Conservation (phyloP, 2,113 vertebrate genomes). For the Caloenas nicobarica region DNA sequence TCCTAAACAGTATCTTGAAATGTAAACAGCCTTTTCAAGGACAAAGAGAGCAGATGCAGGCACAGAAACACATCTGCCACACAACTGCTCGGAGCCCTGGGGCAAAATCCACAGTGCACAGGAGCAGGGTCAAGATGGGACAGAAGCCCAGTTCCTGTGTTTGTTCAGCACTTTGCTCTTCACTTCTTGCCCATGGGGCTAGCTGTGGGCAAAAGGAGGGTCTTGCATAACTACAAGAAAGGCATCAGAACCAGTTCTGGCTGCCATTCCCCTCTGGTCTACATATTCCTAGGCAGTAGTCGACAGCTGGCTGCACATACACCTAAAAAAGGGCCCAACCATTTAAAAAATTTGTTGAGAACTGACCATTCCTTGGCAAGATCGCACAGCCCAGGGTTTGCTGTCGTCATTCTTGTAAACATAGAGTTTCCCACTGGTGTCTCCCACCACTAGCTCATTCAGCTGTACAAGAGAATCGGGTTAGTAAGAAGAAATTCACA, state of each 20-base stretch:
- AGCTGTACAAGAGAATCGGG: constrained; percentile 73
- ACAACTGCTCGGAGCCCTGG: neutral
- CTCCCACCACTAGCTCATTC: constrained; percentile 95
- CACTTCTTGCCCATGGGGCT: neutral
- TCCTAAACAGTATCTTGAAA: neutral
- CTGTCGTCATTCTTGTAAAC: constrained; percentile 93
- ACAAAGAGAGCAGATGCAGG: neutral
- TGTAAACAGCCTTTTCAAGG: neutral
- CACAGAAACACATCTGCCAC: neutral
- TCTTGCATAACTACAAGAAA: neutral
- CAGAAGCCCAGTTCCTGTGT: neutral
- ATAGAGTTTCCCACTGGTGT: constrained; percentile 89
- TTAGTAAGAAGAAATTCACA: neutral
- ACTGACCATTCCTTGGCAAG: constrained; percentile 94
- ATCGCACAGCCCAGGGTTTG: constrained; percentile 88
- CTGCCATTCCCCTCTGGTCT: neutral
- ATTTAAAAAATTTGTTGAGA: neutral
- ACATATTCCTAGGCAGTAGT: neutral
- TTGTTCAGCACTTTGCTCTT: neutral
- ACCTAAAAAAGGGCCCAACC: neutral
- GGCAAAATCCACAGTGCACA: neutral
- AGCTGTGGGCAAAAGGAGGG: neutral
- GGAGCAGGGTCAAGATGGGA: neutral
- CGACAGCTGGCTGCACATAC: neutral
- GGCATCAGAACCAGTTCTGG: neutral